Base-by-base conservation (phyloP, 2,888 invertebrate species). In the Pemphredon lugubris region DNA sequence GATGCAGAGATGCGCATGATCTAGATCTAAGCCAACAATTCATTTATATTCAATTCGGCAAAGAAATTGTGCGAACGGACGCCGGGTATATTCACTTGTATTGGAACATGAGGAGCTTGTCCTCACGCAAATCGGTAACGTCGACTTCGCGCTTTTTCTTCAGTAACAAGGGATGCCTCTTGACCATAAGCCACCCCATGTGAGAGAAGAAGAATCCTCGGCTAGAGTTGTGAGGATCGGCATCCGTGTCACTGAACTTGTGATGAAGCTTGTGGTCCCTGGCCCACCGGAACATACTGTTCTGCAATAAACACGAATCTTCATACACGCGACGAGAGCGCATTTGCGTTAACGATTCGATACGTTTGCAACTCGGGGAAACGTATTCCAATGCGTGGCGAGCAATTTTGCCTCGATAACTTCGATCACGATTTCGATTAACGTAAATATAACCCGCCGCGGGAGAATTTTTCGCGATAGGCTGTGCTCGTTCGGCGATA, bases 181-280 rank as follows among this genome's bases (percentile, higher is more conserved):
- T 92, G 68, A 91, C 90, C 92, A 96, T 92, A 16, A 97, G 90
- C 97, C 97, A 97, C 4, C 97, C 97, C 54, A 97, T 92, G 87
- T 97, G 97, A 1, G 94, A 92, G 90, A 96, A 97, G 91, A 96
- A 97, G 91, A 97, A 96, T 0, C 97, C 97, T 44, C 95, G 91
- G 45, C 91, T 93, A 0, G 95, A 92, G 86, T 96, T 96, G 89
- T 96, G 96, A 0, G 96, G 96, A 87, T 96, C 96, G 0, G 92
- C 95, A 79, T 95, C 93, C 0, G 93, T 94, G 79, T 94, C 94
- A 73, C 92, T 92, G 90, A 93, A 96, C 84, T 95, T 95, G 89
- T 96, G 96, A 83, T 96, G 96, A 67, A 94, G 93, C 3, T 95
- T 92, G 86, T 96, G 96, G 85, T 96, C 95, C 23, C 95, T 91